Base-by-base conservation (phyloP, 2,888 invertebrate genomes). In the Clitarchus hookeri region DNA sequence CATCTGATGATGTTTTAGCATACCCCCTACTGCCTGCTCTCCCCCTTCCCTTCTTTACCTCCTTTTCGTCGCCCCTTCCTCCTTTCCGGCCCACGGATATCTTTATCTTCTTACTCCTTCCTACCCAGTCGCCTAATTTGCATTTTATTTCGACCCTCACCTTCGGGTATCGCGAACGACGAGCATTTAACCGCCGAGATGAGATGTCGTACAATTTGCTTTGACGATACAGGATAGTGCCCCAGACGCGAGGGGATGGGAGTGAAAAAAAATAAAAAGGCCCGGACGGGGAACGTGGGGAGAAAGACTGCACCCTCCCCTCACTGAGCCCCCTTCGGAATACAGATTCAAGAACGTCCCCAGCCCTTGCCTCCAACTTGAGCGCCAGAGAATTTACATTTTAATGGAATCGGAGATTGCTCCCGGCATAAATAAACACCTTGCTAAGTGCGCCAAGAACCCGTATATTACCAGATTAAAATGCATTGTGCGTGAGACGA, bases 201-300 rank as follows among this genome's bases (percentile, higher is more conserved):
- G 82, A 82, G 82, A 82, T 82, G 82, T 82, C 82, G 82, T 82
- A 82, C 82, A 82, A 82, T 82, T 82, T 82, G 82, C 82, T 82
- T 82, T 82, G 82, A 26, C n/a, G 82, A 82, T 82, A 36, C 36
- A 27, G 82, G 44, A 27, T n/a, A 23, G 44, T 82, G 27, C 82
- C 82, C 36, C n/a, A 26, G 44, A 82, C 65, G 8, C 65, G n/a
- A 9, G 16, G n/a, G 65, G n/a, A 23, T 8, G 65, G n/a, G 65
- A 23, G 65, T 19, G 0, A 3, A 19, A 65, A 65, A 9, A 19
- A 65, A n/a, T n/a, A 48, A 65, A 65, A 65, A 65, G 65, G 65
- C n/a, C 19, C 11, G 1, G 65, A 8, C 8, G 65, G 65, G 65
- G 36, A 36, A 53, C 13, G 53, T 65, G 65, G 19, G 65, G 0